Conservation (phyloP, 2,797 vertebrate species). For the Lutjanus campechanus region DNA sequence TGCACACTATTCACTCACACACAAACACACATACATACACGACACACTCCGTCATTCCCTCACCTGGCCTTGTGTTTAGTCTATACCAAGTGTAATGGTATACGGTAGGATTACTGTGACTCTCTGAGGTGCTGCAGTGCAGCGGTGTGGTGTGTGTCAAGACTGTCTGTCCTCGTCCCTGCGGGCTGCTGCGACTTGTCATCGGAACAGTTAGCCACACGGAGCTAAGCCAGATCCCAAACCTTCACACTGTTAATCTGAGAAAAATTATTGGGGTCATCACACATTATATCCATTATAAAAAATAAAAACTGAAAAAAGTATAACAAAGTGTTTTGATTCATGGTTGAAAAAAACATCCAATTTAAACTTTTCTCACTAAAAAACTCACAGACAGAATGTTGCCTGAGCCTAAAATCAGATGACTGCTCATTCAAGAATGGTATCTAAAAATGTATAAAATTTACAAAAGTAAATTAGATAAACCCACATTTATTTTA, state of each 20-base stretch:
- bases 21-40: slow-evolving; percentile 19
- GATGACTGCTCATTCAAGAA: slow-evolving; percentile 15
- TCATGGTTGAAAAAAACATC: neutral
- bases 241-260: slow-evolving; percentile 57
- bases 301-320: slow-evolving; percentile 14
- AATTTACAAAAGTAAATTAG: slow-evolving; percentile 6
- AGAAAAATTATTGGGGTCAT: slow-evolving; percentile 43
- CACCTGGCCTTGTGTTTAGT: slow-evolving; percentile 85
- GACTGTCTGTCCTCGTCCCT: slow-evolving; percentile 68
- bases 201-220: slow-evolving; percentile 56
- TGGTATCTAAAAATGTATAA: neutral
- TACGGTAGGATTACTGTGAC: slow-evolving; percentile 75
- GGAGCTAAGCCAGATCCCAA: slow-evolving; percentile 64
- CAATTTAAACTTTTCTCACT: slow-evolving; percentile 28
- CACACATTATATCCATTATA: slow-evolving; percentile 30
- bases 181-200: slow-evolving; percentile 63
- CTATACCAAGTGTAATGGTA: slow-evolving; percentile 82
- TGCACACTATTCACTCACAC: slow-evolving; percentile 14
- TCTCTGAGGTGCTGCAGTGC: slow-evolving; percentile 69
- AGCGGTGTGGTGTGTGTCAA: slow-evolving; percentile 76
- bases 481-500: neutral
- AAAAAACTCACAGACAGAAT: neutral
- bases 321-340: neutral
- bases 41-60: slow-evolving; percentile 75
- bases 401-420: slow-evolving; percentile 22